Percentiles rank a stretch among this genome's conserved stretches.
Conservation (phyloP, 2,888 invertebrate genomes). For the Tholera decimalis region DNA sequence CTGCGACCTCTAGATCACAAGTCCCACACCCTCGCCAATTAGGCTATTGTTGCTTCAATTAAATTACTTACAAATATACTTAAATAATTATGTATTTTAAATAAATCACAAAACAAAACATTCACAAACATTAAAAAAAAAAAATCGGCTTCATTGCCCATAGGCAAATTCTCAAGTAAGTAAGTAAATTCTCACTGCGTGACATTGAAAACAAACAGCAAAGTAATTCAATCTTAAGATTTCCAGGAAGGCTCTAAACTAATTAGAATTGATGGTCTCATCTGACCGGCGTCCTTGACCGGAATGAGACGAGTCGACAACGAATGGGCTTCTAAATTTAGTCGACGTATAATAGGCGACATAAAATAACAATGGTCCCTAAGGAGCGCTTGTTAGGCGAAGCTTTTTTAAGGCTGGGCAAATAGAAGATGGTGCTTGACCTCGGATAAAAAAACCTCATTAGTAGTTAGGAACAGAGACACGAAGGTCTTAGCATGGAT, state of each 20-base stretch:
- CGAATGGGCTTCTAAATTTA: slow-evolving; percentile 49
- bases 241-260: slow-evolving; percentile 42
- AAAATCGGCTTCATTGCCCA: too few species aligned
- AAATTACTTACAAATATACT: too few species aligned
- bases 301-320: slow-evolving; percentile 28
- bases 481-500: too few species aligned
- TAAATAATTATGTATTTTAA: too few species aligned
- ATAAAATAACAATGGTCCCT: slow-evolving; percentile 25
- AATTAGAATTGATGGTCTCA: slow-evolving; percentile 49
- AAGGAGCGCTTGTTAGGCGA: slow-evolving; percentile 22
- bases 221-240: slow-evolving; percentile 13
- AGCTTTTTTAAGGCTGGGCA: slow-evolving; percentile 13
- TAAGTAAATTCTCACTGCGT: neutral
- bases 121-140: too few species aligned
- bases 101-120: too few species aligned
- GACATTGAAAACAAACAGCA: slow-evolving; percentile 3
- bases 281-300: slow-evolving; percentile 60
- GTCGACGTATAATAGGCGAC: slow-evolving; percentile 28
- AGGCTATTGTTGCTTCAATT: too few species aligned
- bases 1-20: too few species aligned
- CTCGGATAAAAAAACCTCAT: neutral
- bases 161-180: too few species aligned
- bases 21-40: too few species aligned
- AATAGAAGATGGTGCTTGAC: neutral
- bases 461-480: too few species aligned